Evolutionary conservation across 2,888 invertebrate genomes (phyloP).

Genomic region (Drosophila dives): DNA sequence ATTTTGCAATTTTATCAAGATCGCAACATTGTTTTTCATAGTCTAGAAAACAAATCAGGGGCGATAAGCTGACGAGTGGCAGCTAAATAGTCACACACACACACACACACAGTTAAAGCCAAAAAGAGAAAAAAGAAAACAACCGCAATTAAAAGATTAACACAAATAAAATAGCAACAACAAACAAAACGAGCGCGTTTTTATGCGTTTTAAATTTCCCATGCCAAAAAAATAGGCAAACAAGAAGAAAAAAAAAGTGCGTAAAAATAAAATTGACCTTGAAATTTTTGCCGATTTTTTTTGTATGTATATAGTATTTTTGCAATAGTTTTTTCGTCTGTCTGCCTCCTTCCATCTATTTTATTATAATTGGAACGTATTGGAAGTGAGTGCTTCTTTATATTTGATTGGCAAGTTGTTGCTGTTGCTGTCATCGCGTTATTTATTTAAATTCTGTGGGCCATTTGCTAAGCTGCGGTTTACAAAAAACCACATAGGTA

Average conservation of each 20-base stretch:
- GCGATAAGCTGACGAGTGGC: conserved; percentile 74
- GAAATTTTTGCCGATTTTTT: conserved; percentile 49
- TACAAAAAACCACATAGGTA: too few relatives aligned
- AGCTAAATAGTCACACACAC: conserved; percentile 60
- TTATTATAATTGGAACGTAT: conserved; percentile 33
- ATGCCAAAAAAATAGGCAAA: conserved; percentile 44
- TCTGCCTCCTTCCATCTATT: conserved; percentile 6
- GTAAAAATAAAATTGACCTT: conserved; percentile 78
- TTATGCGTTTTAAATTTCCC: conserved; percentile 80
- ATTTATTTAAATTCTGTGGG: conserved; percentile 59
- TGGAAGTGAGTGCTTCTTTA: conserved; percentile 22
- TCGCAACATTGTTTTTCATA: conserved; percentile 57
- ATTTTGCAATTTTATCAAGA: conserved; percentile 67
- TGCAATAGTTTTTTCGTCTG: conserved; percentile 10
- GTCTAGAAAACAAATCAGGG: conserved; percentile 69
- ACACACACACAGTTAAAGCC: conserved; percentile 11
- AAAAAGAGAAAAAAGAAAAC: conserved; percentile 59
- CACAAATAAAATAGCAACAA: conserved; percentile 48
- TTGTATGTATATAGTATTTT: conserved; percentile 7
- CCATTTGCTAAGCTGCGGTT: conserved; percentile 57
- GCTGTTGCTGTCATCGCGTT: conserved; percentile 41
- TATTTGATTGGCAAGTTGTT: conserved; percentile 47
- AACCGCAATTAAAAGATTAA: conserved; percentile 78
- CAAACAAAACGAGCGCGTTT: conserved; percentile 28
- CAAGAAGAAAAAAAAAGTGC: conserved; percentile 53